phyloP scores from a whole-genome alignment of 92 coral and sea anemone genomes.

The Chrysogorgia sp. region DNA sequence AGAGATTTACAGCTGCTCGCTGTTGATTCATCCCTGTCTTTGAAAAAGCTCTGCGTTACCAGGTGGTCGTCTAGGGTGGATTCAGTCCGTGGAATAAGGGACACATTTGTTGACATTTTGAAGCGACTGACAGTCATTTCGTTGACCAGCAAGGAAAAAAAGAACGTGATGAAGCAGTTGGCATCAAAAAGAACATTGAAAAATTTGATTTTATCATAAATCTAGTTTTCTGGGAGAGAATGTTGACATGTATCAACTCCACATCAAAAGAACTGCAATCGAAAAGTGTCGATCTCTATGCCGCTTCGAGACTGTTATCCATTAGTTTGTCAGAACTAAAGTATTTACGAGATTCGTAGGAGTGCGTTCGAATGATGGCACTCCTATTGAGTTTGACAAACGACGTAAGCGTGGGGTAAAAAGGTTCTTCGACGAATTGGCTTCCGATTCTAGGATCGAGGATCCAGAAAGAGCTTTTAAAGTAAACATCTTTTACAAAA shows the following conservation, averaged over 20 bases:
- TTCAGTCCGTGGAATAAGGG: constrained; percentile 23
- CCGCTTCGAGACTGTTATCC: constrained; percentile 10
- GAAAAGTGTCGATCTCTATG: constrained; percentile 9
- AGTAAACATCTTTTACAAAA: no score
- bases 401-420: constrained; percentile 7
- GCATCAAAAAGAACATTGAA: constrained; percentile 3
- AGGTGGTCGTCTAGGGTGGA: constrained; percentile 22
- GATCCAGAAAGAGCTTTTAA: constrained; percentile 17
- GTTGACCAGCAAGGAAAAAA: no score
- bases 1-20: constrained; percentile 26
- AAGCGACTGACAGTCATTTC: constrained; percentile 27
- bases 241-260: constrained; percentile 25
- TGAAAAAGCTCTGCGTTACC: constrained; percentile 22
- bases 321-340: constrained; percentile 18
- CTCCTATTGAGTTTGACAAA: constrained; percentile 21
- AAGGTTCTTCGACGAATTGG: constrained; percentile 22
- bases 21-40: constrained; percentile 12
- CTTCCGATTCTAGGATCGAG: constrained; percentile 2
- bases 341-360: constrained; percentile 18
- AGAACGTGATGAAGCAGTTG: constrained; percentile 24
- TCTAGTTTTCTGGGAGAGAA: constrained; percentile 33
- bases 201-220: constrained; percentile 12
- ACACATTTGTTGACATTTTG: constrained; percentile 13
- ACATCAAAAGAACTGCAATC: constrained; percentile 25
- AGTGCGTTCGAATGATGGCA: constrained; percentile 9